Conservation (phyloP, 2,113 vertebrate genomes). For the Corydoras sp. region DNA sequence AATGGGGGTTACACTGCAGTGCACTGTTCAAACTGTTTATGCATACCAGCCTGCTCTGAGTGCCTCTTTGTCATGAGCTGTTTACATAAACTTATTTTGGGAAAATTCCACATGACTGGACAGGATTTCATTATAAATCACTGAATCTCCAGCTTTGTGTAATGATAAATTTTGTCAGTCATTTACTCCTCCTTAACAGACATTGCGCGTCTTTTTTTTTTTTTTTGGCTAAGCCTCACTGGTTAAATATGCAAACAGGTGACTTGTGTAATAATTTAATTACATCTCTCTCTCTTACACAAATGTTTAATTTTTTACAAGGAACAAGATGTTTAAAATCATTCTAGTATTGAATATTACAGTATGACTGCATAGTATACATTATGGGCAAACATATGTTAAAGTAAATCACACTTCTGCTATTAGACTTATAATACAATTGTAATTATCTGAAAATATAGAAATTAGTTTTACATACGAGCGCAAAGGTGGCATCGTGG, state of each 20-base stretch:
- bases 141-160: conserved; percentile 81
- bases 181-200: conserved; percentile 63
- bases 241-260: background rate
- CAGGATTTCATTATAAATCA: conserved; percentile 89
- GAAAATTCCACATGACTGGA: conserved; percentile 89
- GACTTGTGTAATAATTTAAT: no score
- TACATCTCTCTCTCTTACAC: no score
- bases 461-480: no score
- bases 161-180: conserved; percentile 80
- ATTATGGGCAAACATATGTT: no score
- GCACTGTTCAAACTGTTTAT: conserved; percentile 85
- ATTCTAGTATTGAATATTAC: no score
- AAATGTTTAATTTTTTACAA: no score
- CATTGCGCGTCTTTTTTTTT: background rate
- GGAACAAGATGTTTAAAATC: no score
- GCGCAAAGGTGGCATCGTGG: no score
- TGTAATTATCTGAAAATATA: no score
- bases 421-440: no score
- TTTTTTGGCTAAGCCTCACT: background rate
- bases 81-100: conserved; percentile 96
- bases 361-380: no score
- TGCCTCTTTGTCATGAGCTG: conserved; percentile 88
- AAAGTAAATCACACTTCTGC: no score
- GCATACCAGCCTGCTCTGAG: conserved; percentile 81
- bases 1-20: conserved; percentile 75